Conservation (phyloP, 2,888 invertebrate genomes). For the Argyresthia albistria region DNA sequence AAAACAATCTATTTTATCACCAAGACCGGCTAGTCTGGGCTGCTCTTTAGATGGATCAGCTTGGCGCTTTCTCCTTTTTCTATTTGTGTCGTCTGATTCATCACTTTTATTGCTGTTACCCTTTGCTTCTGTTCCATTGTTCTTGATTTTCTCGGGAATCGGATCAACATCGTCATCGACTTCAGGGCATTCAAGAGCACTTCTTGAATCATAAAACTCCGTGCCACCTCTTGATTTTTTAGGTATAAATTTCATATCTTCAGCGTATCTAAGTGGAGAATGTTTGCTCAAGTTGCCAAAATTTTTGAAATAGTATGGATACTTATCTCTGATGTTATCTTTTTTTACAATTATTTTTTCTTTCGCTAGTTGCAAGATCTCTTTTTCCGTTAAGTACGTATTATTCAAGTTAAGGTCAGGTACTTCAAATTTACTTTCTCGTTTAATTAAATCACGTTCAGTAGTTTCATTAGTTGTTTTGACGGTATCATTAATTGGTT, state of each 20-base stretch:
- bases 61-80: slow-evolving; percentile 22
- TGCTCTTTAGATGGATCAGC: slow-evolving; percentile 31
- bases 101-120: slow-evolving; percentile 33
- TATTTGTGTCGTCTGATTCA: slow-evolving; percentile 22
- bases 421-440: slow-evolving; percentile 34
- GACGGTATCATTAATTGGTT: neutral
- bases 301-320: slow-evolving; percentile 76
- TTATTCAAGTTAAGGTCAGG: slow-evolving; percentile 41
- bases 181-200: slow-evolving; percentile 63
- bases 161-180: slow-evolving; percentile 68
- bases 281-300: slow-evolving; percentile 47
- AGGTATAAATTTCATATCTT: slow-evolving; percentile 75
- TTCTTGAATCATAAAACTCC: slow-evolving; percentile 79
- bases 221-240: slow-evolving; percentile 76
- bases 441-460: slow-evolving; percentile 34
- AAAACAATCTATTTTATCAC: slow-evolving; percentile 82
- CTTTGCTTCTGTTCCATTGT: slow-evolving; percentile 26
- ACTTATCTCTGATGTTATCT: slow-evolving; percentile 53
- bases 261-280: slow-evolving; percentile 78
- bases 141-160: slow-evolving; percentile 61
- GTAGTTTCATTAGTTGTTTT: slow-evolving; percentile 2
- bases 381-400: slow-evolving; percentile 32
- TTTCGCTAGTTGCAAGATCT: slow-evolving; percentile 27
- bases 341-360: slow-evolving; percentile 21
- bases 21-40: slow-evolving; percentile 74